Base-by-base conservation (phyloP, 2,888 invertebrate genomes). In the Eristalinus aeneus region DNA sequence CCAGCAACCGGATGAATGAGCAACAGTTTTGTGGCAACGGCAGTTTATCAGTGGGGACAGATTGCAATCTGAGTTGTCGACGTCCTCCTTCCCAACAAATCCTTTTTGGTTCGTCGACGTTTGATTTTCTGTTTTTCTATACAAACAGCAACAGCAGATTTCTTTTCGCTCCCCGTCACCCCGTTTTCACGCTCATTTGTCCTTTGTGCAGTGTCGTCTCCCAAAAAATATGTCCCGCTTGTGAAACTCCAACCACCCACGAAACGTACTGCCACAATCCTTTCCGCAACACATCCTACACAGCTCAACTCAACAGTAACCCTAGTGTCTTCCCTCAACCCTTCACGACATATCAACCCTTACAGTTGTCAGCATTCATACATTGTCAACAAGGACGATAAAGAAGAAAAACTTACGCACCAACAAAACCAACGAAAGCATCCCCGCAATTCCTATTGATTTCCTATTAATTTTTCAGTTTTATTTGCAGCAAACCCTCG, bases 21-120 rank as follows among this genome's bases (percentile, higher is more conserved):
- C 86, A 74, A 74, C 86, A 86, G 86, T 73, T 85, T 80, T 46
- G 46, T 2, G 83, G 54, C 68, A 72, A n/a, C 68, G 84, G 53
- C 78, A 54, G 56, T 88, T 80, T 88, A 88, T 88, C 87, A 88
- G 85, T 82, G 88, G 79, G 87, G 88, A 88, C 88, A 88, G 88
- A 88, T 88, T 88, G 82, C 85, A 87, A 88, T 88, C 88, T 88
- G 46, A 88, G 88, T 85, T 88, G 88, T 88, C 82, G 88, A 88
- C 88, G 77, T 73, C 76, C 77, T 68, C 69, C 65, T 27, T 61
- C 56, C 63, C 61, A 31, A 31, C 78, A 88, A 88, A 88, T 88
- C 88, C 88, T 87, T 88, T 88, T 65, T 81, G 85, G 80, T 88
- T 88, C 87, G 88, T 68, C 80, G 87, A 80, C 83, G 71, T 87